Base-by-base conservation (phyloP, 1,140 invertebrate genomes). In the Trichonephila clavipes region DNA sequence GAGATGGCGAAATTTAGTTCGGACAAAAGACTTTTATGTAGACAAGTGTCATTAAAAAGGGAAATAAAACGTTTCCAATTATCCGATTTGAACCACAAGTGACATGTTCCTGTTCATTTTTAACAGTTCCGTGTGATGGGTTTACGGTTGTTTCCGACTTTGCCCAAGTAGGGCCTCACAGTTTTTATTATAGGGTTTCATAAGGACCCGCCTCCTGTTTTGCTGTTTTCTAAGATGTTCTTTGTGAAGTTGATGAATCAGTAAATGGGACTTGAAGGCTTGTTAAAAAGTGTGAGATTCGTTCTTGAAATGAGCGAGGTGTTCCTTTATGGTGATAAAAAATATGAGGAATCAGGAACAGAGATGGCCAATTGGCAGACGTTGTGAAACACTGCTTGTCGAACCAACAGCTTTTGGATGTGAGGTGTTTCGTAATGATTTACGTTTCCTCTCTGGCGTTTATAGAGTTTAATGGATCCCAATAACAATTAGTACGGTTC, bases 41-140 rank as follows among this genome's bases (percentile, higher is more conserved):
- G 72, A 77, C 72, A 77, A 24, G 72, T 40, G 72, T 77, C 72
- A 77, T 77, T 77, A 77, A 77, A 77, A 18, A 34, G 72, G 14
- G 72, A 40, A 87, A 64, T 58, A 87, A 87, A 87, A 61, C 85
- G 85, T 21, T 40, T 40, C 18, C 85, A 87, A 87, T 87, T 87
- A 87, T 44, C 58, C 5, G 58, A 58, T 40, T 58, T 24, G 85
- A 61, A 34, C 58, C 14, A 2, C 8, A 21, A 40, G 58, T 87
- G 85, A 64, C 85, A 87, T 64, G 85, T 64, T 87, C 85, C 44
- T 4, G 44, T 83, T 66, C 85, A 40, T 4, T 83, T 28, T 83
- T 83, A 83, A 58, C 82, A 59, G 51, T 28, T 59, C 0, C 44
- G 51, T 51, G n/a, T 51, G 51, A 83, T 44, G 82, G 82, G 21